Base-by-base conservation (phyloP, 37 sponge, comb jelly and placozoan genomes). In the Eunapius fragilis region DNA sequence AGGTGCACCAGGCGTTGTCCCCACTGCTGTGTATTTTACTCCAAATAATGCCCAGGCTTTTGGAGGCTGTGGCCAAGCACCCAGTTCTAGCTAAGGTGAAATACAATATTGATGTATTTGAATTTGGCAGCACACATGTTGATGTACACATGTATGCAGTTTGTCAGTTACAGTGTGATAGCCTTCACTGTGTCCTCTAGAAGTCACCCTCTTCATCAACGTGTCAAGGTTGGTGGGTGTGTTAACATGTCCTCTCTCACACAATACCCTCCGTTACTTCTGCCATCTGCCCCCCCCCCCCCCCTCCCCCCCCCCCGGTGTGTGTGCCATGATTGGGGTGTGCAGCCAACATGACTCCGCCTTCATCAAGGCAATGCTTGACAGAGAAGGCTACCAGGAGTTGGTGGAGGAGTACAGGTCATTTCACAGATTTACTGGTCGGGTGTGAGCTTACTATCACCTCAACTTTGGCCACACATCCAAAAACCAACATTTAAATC, bases 331-430 rank as follows among this genome's bases (percentile, higher is more conserved):
- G 71, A 28, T 90, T 33, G 79, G 78, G 50, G 75, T 67, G 48
- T 81, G 81, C 76, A 70, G 68, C 0, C 49, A 67, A 14, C 33
- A 68, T n/a, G 90, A 85, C 17, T 31, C 72, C 22, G 82, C 90
- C 32, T 90, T 85, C 82, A 45, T 90, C 38, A 80, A 81, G 49
- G 77, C 90, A 12, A 76, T 86, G 27, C 50, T 90, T 38, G 68
- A 37, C 37, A 85, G 90, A 85, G 86, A 85, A n/a, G 26, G 74
- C 14, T 85, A 81, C 17, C 70, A 80, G 24, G 25, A 37, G 13
- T 37, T 90, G 13, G 38, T 85, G 33, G 75, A 74, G 17, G 81
- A 90, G 41, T 85, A 80, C 71, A 23, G 81, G 45, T 81, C 67
- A 76, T 84, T 26, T 58, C 58, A 80, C 50, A 89, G 79, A 37